Evolutionary conservation across 1,140 invertebrate genomes (phyloP).

Genomic region (Brachionus angularis): DNA sequence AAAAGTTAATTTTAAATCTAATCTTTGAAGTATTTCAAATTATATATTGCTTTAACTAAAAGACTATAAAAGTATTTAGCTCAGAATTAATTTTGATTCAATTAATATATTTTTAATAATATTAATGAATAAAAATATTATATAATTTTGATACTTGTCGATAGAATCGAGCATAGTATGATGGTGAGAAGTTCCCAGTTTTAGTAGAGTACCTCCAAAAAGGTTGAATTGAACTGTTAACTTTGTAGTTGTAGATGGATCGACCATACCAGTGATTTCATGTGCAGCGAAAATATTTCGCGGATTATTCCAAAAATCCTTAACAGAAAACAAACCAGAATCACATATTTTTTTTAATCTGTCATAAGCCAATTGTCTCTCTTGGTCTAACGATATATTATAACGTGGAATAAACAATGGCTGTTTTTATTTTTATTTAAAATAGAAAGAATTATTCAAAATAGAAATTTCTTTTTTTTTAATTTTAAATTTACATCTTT

Average conservation of each 20-base stretch:
- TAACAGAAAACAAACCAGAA: conserved; percentile 52
- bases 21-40: too few relatives aligned
- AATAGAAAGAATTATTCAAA: neutral
- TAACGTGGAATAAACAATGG: conserved; percentile 45
- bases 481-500: conserved; percentile 46
- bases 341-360: conserved; percentile 52
- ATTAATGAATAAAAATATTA: neutral
- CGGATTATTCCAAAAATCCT: conserved; percentile 54
- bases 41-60: too few relatives aligned
- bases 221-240: conserved; percentile 58
- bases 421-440: neutral
- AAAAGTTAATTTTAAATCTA: too few relatives aligned
- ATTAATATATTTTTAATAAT: too few relatives aligned
- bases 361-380: conserved; percentile 51
- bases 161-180: conserved; percentile 49
- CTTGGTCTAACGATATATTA: conserved; percentile 52
- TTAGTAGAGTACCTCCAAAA: conserved; percentile 55
- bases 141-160: conserved; percentile 3
- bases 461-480: neutral
- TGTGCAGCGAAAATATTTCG: conserved; percentile 54
- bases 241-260: conserved; percentile 55
- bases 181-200: conserved; percentile 53
- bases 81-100: too few relatives aligned
- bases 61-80: too few relatives aligned
- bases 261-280: conserved; percentile 53